Evolutionary conservation across 2,888 invertebrate species (phyloP), one percentile per base, ranked within the genome.

Genomic region (Lymantria dispar): DNA sequence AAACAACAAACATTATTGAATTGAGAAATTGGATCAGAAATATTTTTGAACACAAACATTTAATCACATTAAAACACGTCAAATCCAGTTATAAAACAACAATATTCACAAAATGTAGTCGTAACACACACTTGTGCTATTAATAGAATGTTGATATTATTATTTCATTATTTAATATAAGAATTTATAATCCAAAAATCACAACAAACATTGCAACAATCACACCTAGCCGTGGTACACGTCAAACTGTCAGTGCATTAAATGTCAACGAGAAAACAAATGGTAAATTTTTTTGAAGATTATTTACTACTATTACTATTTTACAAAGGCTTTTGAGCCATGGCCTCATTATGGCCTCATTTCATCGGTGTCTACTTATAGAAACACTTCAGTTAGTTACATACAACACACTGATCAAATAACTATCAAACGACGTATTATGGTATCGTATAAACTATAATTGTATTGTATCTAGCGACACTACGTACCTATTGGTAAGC

Each of bases 181-280:
- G 47, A 48, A 43, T 43, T 52, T 56, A 57, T 47, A 22, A 42
- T 52, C 37, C 46, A 41, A 47, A 50, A 58, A 65, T 54, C 68
- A 71, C 68, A 72, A 68, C 62, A 68, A 70, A 68, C 64, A 58
- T 56, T 10, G 8, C 8, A 33, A 33, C 33, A 33, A 33, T 22
- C 52, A 48, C 22, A 42, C 45, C 36, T 39, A 64, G 59, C 55
- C 61, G 48, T 65, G 22, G 59, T 52, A 66, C 66, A 64, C 68
- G 70, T 72, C 72, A 72, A 72, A 22, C 22, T 68, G 65, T 70
- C 71, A 68, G 68, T 56, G 22, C 22, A 22, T 2, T 22, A 2
- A 22, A 22, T 5, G 22, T 22, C 22, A 22, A 22, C 22, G 22
- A 22, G 22, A 22, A 3, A n/a, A n/a, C n/a, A n/a, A n/a, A n/a